Conservation (phyloP, 2,888 invertebrate genomes). For the Spisula subtruncata region DNA sequence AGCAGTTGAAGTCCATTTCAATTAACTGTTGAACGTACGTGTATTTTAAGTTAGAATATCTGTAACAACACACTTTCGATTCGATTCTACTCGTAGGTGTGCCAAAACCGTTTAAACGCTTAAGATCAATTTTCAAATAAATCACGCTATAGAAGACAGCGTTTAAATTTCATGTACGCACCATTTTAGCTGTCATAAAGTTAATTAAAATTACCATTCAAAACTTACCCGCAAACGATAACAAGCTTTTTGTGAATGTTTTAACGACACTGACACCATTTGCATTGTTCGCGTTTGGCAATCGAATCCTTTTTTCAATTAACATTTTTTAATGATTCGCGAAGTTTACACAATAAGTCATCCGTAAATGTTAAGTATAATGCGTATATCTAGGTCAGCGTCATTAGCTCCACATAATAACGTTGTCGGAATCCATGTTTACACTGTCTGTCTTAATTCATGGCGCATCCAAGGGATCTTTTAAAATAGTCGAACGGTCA, state of each 20-base stretch:
- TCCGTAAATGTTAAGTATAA: no score
- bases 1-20: no score
- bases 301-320: neutral
- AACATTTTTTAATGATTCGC: neutral
- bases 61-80: no score
- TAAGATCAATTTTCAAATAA: neutral
- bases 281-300: neutral
- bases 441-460: no score
- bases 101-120: no score
- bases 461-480: no score
- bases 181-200: neutral
- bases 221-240: neutral
- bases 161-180: neutral
- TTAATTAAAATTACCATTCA: neutral
- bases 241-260: neutral
- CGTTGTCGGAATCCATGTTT: neutral
- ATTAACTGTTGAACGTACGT: no score
- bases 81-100: no score
- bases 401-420: neutral
- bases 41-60: no score
- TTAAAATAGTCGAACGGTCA: no score
- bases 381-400: no score
- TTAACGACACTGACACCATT: neutral
- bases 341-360: neutral
- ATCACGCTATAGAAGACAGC: neutral